Conservation (phyloP, 2,888 invertebrate species). For the Chalcosyrphus nemorum region DNA sequence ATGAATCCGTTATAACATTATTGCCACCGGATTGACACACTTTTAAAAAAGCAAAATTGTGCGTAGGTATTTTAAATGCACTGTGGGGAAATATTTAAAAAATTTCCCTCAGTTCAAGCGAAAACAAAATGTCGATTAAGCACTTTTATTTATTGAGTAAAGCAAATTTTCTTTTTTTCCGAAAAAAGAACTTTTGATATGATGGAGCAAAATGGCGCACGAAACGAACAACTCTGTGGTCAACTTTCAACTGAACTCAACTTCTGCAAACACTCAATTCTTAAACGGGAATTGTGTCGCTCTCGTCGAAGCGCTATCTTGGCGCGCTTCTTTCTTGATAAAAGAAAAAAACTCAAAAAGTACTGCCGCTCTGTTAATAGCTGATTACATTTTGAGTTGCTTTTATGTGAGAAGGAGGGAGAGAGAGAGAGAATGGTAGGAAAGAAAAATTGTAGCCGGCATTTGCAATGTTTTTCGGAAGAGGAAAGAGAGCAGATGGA, state of each 20-base stretch:
- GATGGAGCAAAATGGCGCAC: background rate
- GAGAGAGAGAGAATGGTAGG: background rate
- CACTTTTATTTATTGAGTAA: conserved; percentile 22
- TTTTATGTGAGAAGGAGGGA: background rate
- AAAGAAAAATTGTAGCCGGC: conserved; percentile 5
- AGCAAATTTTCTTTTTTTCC: conserved; percentile 28
- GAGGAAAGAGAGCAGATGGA: background rate
- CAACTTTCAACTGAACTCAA: conserved; percentile 66
- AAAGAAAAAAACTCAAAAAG: conserved; percentile 4
- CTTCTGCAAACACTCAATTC: conserved; percentile 54
- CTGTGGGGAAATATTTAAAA: conserved; percentile 30
- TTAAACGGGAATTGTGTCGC: conserved; percentile 57
- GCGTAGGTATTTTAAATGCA: background rate
- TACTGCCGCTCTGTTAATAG: background rate
- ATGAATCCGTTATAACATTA: conserved; percentile 61
- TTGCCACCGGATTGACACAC: conserved; percentile 46
- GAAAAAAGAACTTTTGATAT: conserved; percentile 25
- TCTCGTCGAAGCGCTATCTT: conserved; percentile 1
- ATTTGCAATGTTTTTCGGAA: conserved; percentile 4
- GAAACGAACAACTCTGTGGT: conserved; percentile 43
- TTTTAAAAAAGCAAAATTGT: conserved; percentile 11
- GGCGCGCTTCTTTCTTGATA: background rate
- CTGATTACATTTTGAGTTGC: background rate
- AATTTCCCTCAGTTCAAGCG: conserved; percentile 14
- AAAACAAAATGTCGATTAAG: conserved; percentile 27